Base-by-base conservation (phyloP, 2,888 invertebrate genomes). In the Drosophila subsilvestris region DNA sequence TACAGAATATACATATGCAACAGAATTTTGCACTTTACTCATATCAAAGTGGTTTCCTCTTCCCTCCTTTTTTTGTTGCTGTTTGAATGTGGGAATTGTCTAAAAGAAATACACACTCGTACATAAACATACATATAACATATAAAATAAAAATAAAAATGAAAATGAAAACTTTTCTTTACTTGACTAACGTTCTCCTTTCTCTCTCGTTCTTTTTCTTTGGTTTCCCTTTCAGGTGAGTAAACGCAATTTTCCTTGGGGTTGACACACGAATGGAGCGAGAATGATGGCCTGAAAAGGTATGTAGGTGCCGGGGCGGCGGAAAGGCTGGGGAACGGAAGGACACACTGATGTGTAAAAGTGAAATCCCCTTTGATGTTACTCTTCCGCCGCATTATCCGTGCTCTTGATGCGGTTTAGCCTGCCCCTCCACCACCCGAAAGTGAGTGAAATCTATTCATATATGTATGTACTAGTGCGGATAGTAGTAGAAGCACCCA, bases 21-120 rank as follows among this genome's bases (percentile, higher is more conserved):
- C 80, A 80, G 74, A 76, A 74, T 85, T 85, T 82, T 80, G 77
- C 80, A 80, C 86, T 80, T 85, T 76, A 66, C 76, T 76, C 71
- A 59, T 85, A 82, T 81, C 82, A 84, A 67, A 67, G 66, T 50
- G 47, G 20, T 27, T 17, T 27, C 20, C 18, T 17, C 25, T 22
- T 22, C 27, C n/a, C 6, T 2, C 2, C 5, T 9, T 20, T 37
- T 54, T n/a, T 65, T 63, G 42, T 65, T 65, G 53, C 42, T 65
- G 63, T 51, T 51, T 51, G 47, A 63, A 37, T 63, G 63, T 49
- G 48, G 32, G 32, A 32, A 32, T 58, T 65, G 63, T 47, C 47
- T 65, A 6, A n/a, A 18, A 22, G 42, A 47, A 27, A 27, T 25
- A 50, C 42, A 50, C 43, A 58, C 45, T 10, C 12, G 17, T n/a